Evolutionary conservation across 2,113 vertebrate genomes (phyloP), one percentile per base, ranked within the genome.

Genomic region (Thymallus thymallus): DNA sequence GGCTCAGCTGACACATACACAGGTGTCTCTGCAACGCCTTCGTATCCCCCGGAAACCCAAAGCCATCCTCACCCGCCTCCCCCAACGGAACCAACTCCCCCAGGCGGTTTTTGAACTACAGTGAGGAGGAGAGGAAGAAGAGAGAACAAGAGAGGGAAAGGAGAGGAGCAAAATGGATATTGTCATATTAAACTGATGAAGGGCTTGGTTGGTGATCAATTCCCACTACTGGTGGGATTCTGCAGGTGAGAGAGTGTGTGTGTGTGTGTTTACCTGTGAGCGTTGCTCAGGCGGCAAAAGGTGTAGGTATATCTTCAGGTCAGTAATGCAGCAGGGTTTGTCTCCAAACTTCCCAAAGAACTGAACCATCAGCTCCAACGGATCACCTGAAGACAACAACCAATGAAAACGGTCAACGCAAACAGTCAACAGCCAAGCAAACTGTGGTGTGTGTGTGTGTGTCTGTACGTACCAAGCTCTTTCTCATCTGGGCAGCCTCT

Each of bases 291-390:
- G 77, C 20, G 90, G 73, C 12, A 99, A 90, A 51, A 99, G 96
- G 79, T 98, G 95, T 51, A 96, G 92, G 89, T 97, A 98, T 69
- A 98, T 90, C 78, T 95, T 97, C 29, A 99, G 92, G 92, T 99
- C 98, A 6, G 97, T 97, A 81, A 98, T 96, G 89, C 98, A 99
- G 85, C 98, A 98, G 16, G 98, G 98, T 80, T 98, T 99, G 87
- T 99, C 98, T 74, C 98, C 98, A 83, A 99, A 99, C 88, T 94
- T 96, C 73, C 83, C 92, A 85, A 99, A 99, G 91, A 95, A 98
- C 58, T 98, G 94, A 83, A 96, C 96, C 97, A 99, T 98, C 12
- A 98, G 87, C 56, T 99, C 96, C 79, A 95, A 91, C 65, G 98
- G 98, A 12, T 98, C 94, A 82, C 97, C 98, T 99, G 88, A 46